A percentile compares a stretch with the other conserved stretches of the same genome.
phyloP scores from a whole-genome alignment of 1,140 invertebrate genomes.

The Anadara kagoshimensis region DNA sequence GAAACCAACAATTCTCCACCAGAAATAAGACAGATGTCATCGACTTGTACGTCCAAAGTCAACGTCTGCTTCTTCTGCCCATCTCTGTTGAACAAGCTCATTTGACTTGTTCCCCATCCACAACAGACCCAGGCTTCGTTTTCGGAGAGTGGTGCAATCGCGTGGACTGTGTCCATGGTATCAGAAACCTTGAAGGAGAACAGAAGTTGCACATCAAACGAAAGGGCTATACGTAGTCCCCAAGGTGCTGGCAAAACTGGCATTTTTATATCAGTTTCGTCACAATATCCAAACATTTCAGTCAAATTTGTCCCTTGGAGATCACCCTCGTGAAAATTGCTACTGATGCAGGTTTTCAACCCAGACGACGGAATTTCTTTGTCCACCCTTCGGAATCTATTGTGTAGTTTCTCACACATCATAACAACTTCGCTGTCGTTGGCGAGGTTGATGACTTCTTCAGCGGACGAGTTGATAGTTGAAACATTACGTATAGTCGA shows the following conservation, averaged over 20 bases:
- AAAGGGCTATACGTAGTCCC: conserved; percentile 48
- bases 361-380: conserved; percentile 45
- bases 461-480: conserved; percentile 43
- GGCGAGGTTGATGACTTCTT: conserved; percentile 48
- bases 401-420: conserved; percentile 45
- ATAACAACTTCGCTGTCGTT: conserved; percentile 47
- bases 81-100: conserved; percentile 42
- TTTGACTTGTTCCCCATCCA: conserved; percentile 53
- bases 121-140: conserved; percentile 52
- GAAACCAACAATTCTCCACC: conserved; percentile 48
- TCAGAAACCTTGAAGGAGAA: conserved; percentile 44
- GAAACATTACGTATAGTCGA: conserved; percentile 44
- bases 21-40: conserved; percentile 43
- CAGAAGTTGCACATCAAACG: conserved; percentile 48
- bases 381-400: conserved; percentile 47
- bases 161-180: conserved; percentile 46
- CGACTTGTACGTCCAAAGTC: conserved; percentile 50
- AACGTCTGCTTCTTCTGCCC: conserved; percentile 44
- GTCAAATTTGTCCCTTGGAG: conserved; percentile 36
- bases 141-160: conserved; percentile 53
- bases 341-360: conserved; percentile 35
- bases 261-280: conserved; percentile 45
- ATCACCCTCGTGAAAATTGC: conserved; percentile 45
- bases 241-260: conserved; percentile 49
- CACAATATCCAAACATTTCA: conserved; percentile 51